Percentiles rank a stretch among this genome's conserved stretches.
phyloP scores from a whole-genome alignment of 1,140 invertebrate species.

The Eufriesea mexicana region DNA sequence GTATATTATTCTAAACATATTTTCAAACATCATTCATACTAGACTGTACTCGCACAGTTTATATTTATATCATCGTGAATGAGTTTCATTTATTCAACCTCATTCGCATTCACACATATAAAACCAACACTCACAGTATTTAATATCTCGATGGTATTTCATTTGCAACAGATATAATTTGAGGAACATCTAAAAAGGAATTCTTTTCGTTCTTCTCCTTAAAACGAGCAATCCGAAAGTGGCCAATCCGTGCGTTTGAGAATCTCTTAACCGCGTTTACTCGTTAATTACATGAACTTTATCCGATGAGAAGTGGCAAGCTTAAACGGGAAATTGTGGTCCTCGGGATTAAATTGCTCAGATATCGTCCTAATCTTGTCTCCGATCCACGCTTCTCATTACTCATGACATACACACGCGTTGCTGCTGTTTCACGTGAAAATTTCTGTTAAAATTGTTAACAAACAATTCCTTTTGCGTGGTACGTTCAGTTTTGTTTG shows the following conservation, averaged over 20 bases:
- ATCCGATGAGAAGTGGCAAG: conserved; percentile 51
- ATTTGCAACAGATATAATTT: too few species aligned
- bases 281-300: conserved; percentile 63
- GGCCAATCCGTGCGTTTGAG: conserved; percentile 31
- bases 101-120: too few species aligned
- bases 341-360: conserved; percentile 56
- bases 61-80: too few species aligned
- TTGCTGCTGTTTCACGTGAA: neutral
- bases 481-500: neutral
- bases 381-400: conserved; percentile 50
- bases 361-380: conserved; percentile 66
- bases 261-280: conserved; percentile 18
- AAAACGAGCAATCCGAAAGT: conserved; percentile 32
- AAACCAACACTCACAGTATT: too few species aligned
- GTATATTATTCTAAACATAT: too few species aligned
- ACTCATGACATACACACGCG: conserved; percentile 43
- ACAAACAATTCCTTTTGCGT: neutral
- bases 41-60: too few species aligned
- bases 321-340: conserved; percentile 64
- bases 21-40: too few species aligned
- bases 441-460: conserved; percentile 45
- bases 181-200: too few species aligned
- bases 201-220: neutral
- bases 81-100: too few species aligned
- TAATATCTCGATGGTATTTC: too few species aligned